Evolutionary conservation across 2,113 vertebrate species (phyloP).

Genomic region (Varanus salvator): DNA sequence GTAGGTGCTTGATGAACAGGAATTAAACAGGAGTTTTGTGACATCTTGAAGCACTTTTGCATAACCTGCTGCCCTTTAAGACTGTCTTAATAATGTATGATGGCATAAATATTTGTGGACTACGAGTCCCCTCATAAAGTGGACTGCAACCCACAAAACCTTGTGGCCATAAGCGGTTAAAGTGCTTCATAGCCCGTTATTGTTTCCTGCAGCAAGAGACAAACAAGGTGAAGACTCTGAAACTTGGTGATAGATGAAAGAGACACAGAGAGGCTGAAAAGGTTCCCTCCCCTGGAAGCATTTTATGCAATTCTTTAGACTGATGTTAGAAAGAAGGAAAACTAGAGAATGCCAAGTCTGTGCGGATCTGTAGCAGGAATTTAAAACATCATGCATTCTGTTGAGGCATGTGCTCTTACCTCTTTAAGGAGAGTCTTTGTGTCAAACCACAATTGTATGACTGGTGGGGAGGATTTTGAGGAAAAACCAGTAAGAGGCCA

Average conservation of each 20-base stretch:
- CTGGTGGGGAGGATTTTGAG: constrained; percentile 13
- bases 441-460: constrained; percentile 35
- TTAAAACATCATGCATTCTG: background rate
- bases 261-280: background rate
- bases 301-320: background rate
- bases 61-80: too few relatives aligned
- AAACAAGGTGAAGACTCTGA: background rate
- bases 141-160: too few relatives aligned
- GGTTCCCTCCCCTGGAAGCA: background rate
- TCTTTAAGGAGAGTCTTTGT: constrained; percentile 43
- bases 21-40: background rate
- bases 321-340: background rate
- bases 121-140: too few relatives aligned
- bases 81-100: background rate
- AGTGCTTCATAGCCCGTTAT: background rate
- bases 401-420: background rate
- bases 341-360: background rate
- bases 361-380: background rate
- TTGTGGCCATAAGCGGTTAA: too few relatives aligned
- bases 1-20: background rate
- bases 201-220: background rate
- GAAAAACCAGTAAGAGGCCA: constrained; percentile 32
- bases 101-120: background rate
- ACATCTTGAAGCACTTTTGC: background rate
- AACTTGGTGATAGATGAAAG: background rate